A percentile compares a stretch with the other conserved stretches of the same genome.
Conservation (phyloP, 2,888 invertebrate genomes). For the Agrotis ipsilon region DNA sequence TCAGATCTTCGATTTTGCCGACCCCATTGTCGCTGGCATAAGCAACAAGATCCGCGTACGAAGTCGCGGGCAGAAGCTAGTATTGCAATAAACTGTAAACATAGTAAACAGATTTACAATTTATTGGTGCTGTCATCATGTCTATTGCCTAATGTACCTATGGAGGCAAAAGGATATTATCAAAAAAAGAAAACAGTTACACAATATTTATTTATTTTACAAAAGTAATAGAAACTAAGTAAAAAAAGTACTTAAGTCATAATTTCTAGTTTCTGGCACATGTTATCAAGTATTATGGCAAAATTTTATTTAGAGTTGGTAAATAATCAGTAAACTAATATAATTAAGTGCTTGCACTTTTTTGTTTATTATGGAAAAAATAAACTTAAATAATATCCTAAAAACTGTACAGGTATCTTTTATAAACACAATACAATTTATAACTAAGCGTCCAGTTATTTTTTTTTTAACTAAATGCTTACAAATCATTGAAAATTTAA, state of each 20-base stretch:
- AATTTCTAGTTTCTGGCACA: constrained; percentile 60
- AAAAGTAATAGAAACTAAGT: constrained; percentile 60
- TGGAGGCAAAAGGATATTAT: background rate
- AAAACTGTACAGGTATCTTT: constrained; percentile 57
- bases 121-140: too few species aligned
- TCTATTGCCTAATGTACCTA: too few species aligned
- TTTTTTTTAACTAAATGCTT: background rate
- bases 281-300: constrained; percentile 57
- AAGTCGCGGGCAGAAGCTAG: too few species aligned
- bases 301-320: constrained; percentile 14
- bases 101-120: too few species aligned
- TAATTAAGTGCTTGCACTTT: constrained; percentile 8
- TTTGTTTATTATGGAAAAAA: constrained; percentile 28
- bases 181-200: constrained; percentile 22
- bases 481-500: background rate
- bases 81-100: too few species aligned
- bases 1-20: too few species aligned
- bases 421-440: constrained; percentile 28
- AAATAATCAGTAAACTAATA: background rate
- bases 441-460: background rate
- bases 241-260: constrained; percentile 42
- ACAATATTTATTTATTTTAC: constrained; percentile 65
- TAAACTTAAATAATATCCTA: constrained; percentile 61
- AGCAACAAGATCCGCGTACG: too few species aligned
- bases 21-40: too few species aligned